Evolutionary conservation across 1,140 invertebrate species (phyloP), one percentile per base, ranked within the genome.

Genomic region (Drosophila burlai): DNA sequence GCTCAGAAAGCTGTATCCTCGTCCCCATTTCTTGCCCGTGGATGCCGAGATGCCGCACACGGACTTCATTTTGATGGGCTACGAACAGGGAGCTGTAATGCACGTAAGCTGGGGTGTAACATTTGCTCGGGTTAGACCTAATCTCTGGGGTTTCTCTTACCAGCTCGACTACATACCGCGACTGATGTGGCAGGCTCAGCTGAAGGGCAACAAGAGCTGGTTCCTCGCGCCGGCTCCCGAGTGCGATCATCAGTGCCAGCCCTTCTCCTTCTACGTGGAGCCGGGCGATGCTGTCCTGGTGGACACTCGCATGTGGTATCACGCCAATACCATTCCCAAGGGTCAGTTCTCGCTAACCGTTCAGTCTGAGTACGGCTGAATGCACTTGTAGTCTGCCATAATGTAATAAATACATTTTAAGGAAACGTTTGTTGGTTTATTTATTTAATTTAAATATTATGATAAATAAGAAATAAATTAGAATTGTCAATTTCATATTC

Each of bases 41-140:
- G 95, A 97, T 93, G 96, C 97, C n/a, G 97, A 98, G 93, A 96
- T 96, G 76, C 97, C 97, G 50, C 96, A 96, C 60, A 96, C 97
- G 52, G 98, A 99, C 94, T 99, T 98, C 95, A 96, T 99, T 76
- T 98, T 99, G 92, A 96, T 99, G 95, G 97, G 97, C 58, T 98
- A 97, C 83, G 97, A 98, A 80, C 96, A 97, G 92, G 98, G 98
- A 69, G 98, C 98, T 43, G 95, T 97, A 42, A 96, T 99, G 96
- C 98, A 99, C 94, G 98, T 98, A 95, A 95, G 95, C 3, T 40
- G 1, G 31, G 7, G 26, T 64, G 2, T 7, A n/a, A 34, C 1
- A 36, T 63, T 2, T 11, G 10, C 6, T 13, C 0, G 10, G 26
- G 77, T 78, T 40, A 4, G 1, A 29, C 3, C 46, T 60, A 7